Evolutionary conservation across 1,140 invertebrate genomes (phyloP), one percentile per base, ranked within the genome.

Genomic region (Aphelenchoides fujianensis): DNA sequence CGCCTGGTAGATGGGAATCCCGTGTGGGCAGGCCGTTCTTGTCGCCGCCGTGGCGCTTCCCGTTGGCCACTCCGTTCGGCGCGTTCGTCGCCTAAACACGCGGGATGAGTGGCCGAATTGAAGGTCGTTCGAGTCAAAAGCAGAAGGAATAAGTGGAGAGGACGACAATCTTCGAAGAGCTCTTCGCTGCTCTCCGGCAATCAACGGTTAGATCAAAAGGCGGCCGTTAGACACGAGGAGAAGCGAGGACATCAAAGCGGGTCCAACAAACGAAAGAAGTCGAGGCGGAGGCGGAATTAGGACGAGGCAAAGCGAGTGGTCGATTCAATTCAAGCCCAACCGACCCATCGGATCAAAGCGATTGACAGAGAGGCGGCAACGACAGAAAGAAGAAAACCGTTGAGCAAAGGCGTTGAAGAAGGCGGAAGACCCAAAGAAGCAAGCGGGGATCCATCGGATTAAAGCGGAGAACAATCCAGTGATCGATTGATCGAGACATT

Each of bases 21-120:
- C 32, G 23, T 74, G 67, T 37, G 7, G 66, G 35, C 1, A 70
- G 63, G 55, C 76, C 76, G 62, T 78, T 78, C 59, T 78, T 78
- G 77, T 78, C 76, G 2, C n/a, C n/a, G 72, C 5, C 5, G 55
- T 59, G 55, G 12, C 55, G 55, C 23, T 59, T 59, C 7, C 55
- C 55, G 55, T 5, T 59, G 5, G 55, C 5, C 5, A 59, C 5
- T 59, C 55, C 76, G 71, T 55, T 77, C 75, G 54, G 66, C 62
- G 23, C 71, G 75, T 2, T 75, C 71, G 19, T 35, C 69, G 5
- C 55, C 72, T 64, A 71, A 48, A 55, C 68, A 71, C 9, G 12
- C 12, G 9, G n/a, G 28, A 12, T 52, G 31, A 67, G n/a, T 66
- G n/a, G n/a, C n/a, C n/a, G n/a, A 59, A 19, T 5, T 32, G 34